A percentile compares a stretch with the other conserved stretches of the same genome.
Conservation (phyloP, 1,140 invertebrate genomes). For the Penaeus indicus region DNA sequence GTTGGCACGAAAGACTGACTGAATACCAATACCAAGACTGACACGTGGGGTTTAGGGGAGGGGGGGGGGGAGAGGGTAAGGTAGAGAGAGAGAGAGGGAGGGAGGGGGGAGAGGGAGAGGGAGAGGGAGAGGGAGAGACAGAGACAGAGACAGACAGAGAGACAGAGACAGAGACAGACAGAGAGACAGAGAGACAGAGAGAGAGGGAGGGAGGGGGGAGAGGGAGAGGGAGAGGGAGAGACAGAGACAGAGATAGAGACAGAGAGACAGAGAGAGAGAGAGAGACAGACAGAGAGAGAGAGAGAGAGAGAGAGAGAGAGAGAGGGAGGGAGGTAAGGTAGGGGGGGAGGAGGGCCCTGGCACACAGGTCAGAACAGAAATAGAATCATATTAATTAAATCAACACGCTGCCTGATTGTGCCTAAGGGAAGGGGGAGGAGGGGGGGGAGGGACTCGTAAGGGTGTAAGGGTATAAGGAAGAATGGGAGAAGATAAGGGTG, state of each 20-base stretch:
- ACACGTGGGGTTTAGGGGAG: not conserved
- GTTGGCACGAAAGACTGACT: too few species aligned
- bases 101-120: not conserved
- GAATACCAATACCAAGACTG: too few species aligned
- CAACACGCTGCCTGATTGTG: too few species aligned
- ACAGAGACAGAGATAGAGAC: too few species aligned
- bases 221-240: not conserved
- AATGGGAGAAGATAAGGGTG: too few species aligned
- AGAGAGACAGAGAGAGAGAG: not conserved
- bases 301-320: not conserved
- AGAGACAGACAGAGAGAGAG: not conserved
- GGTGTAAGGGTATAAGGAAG: too few species aligned
- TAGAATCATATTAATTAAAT: too few species aligned
- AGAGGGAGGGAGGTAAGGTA: not conserved
- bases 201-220: not conserved
- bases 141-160: not conserved
- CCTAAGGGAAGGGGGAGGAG: too few species aligned
- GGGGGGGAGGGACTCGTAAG: too few species aligned
- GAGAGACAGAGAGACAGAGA: not conserved
- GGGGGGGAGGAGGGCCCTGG: not conserved
- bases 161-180: too few species aligned
- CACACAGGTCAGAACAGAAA: too few species aligned
- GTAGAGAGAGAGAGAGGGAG: not conserved
- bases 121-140: not conserved
- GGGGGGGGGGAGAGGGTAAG: not conserved